These are phyloP conservation scores for Philhelius pedissequus DNA, from an alignment of 2,888 invertebrate species.

Conservation along the genomic window DNA sequence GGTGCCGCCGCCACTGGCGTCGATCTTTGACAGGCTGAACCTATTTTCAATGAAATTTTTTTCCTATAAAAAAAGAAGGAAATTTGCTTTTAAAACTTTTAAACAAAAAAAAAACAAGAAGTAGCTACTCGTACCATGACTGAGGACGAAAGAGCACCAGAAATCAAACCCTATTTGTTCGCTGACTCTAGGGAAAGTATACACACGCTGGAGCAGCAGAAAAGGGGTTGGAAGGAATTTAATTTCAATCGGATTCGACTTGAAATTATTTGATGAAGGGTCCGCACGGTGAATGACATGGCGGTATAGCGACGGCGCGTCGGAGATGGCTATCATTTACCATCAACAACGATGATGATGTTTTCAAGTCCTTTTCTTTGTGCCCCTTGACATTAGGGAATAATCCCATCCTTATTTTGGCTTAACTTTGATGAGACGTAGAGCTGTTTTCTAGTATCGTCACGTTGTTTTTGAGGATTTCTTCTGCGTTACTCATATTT, in stretches of 20 bases:
- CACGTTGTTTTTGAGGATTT: neutral
- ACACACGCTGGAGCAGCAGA: neutral
- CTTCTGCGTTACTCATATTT: neutral
- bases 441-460: neutral
- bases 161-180: slow-evolving; percentile 48
- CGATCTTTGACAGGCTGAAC: slow-evolving; percentile 4
- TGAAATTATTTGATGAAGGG: slow-evolving; percentile 43
- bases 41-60: slow-evolving; percentile 49
- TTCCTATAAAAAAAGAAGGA: slow-evolving; percentile 20
- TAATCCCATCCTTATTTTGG: slow-evolving; percentile 50
- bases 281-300: slow-evolving; percentile 1
- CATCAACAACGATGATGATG: slow-evolving; percentile 10
- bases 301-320: no score
- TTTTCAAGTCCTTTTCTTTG: slow-evolving; percentile 33
- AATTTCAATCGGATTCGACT: slow-evolving; percentile 60
- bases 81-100: slow-evolving; percentile 17
- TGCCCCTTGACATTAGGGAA: slow-evolving; percentile 53
- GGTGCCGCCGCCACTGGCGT: neutral
- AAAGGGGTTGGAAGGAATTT: slow-evolving; percentile 43
- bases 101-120: slow-evolving; percentile 7
- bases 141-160: neutral
- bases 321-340: neutral
- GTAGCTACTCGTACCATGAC: neutral
- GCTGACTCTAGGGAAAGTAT: neutral
- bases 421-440: slow-evolving; percentile 21